A percentile compares a stretch with the other conserved stretches of the same genome.
Evolutionary conservation across 2,113 vertebrate genomes (phyloP).

Genomic region (Thamnaconus septentrionalis): DNA sequence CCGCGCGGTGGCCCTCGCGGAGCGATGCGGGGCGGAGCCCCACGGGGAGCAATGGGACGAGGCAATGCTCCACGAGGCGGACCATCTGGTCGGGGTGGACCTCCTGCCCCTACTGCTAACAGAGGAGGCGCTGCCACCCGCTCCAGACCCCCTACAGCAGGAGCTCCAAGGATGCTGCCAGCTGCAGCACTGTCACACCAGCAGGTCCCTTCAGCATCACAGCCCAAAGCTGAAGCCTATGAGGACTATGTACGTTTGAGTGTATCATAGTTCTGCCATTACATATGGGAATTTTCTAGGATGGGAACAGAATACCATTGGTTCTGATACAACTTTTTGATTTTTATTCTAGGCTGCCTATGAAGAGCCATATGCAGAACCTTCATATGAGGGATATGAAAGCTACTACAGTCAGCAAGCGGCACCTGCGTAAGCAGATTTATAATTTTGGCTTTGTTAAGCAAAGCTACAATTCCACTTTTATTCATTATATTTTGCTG

Average conservation of each 20-base stretch:
- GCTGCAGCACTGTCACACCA: slow-evolving; percentile 75
- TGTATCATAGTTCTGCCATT: too few species aligned
- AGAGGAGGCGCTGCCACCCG: slow-evolving; percentile 83
- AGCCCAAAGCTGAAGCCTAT: slow-evolving; percentile 82
- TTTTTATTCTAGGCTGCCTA: slow-evolving; percentile 60
- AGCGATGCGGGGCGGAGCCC: slow-evolving; percentile 80
- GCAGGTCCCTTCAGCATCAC: slow-evolving; percentile 59
- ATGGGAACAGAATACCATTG: neutral
- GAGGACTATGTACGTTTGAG: slow-evolving; percentile 88
- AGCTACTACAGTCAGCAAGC: slow-evolving; percentile 90
- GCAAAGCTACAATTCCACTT: too few species aligned
- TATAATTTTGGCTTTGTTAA: neutral
- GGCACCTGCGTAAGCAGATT: slow-evolving; percentile 85
- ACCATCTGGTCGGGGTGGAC: slow-evolving; percentile 82
- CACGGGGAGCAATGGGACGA: slow-evolving; percentile 82
- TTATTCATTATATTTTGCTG: neutral
- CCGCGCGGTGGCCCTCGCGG: slow-evolving; percentile 86
- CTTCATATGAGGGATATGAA: slow-evolving; percentile 91
- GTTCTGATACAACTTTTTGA: neutral
- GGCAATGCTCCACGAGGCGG: slow-evolving; percentile 83
- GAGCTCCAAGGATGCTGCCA: slow-evolving; percentile 88
- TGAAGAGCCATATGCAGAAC: slow-evolving; percentile 88
- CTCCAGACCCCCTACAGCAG: slow-evolving; percentile 81
- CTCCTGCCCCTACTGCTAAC: slow-evolving; percentile 69
- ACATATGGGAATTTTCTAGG: too few species aligned